Evolutionary conservation across 2,888 invertebrate genomes (phyloP).

Genomic region (Drosophila formosana): DNA sequence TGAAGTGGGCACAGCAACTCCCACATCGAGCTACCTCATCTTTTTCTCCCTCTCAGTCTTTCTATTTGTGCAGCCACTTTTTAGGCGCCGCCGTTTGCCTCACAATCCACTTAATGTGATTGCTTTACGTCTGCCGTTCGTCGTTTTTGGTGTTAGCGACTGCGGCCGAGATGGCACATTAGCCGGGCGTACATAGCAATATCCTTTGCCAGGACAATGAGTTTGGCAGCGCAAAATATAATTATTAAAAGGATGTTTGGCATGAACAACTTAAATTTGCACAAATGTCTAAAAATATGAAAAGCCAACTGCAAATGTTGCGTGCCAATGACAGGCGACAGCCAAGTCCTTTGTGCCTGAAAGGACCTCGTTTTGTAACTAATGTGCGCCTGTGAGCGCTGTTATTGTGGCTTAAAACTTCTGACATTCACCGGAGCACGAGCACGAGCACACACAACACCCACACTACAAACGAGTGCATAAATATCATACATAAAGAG

Average conservation of each 20-base stretch:
- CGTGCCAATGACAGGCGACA: conserved; percentile 47
- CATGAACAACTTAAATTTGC: conserved; percentile 39
- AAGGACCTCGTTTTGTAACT: conserved; percentile 36
- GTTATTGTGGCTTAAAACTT: conserved; percentile 42
- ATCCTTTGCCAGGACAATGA: conserved; percentile 21
- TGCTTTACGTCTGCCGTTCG: conserved; percentile 35
- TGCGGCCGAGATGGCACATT: conserved; percentile 38
- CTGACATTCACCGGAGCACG: conserved; percentile 46
- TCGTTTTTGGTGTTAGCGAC: not conserved
- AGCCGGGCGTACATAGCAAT: conserved; percentile 42
- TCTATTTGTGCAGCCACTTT: conserved; percentile 1
- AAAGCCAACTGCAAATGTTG: conserved; percentile 41
- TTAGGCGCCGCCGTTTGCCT: conserved; percentile 23
- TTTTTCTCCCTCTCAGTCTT: not conserved
- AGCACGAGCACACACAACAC: conserved; percentile 37
- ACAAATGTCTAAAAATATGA: conserved; percentile 59
- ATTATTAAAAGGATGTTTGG: conserved; percentile 34
- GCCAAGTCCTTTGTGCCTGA: conserved; percentile 14
- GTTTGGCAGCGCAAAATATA: conserved; percentile 26
- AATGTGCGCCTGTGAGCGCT: conserved; percentile 28
- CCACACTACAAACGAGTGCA: conserved; percentile 3
- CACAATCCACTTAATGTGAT: conserved; percentile 67
- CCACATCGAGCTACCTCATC: not conserved
- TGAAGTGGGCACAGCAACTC: conserved; percentile 27
- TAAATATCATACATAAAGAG: not conserved